Base-by-base conservation (phyloP, 2,888 invertebrate genomes). In the Andrena minutula region DNA sequence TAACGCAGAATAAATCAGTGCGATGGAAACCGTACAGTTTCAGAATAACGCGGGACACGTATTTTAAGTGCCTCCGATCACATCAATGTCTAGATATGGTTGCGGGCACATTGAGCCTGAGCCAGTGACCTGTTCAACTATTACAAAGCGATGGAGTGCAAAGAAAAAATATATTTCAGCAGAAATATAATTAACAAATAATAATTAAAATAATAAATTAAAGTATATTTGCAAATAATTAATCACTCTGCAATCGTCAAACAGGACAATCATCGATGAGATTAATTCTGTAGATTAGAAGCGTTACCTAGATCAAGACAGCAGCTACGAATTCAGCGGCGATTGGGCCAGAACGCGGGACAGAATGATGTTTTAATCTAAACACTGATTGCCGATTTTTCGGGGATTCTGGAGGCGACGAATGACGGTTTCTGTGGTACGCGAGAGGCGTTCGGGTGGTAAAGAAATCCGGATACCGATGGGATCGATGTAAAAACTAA, bases 401-500 rank as follows among this genome's bases (percentile, higher is more conserved):
- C 6, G 26, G 26, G 16, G 0, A 30, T 20, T 10, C n/a, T 3
- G 6, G 10, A 41, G 6, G 5, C 1, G n/a, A 23, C 0, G 7
- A 51, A 58, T 12, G n/a, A 28, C 3, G 12, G 26, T 20, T 20
- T 5, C 0, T 2, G 2, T 7, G 10, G n/a, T n/a, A 6, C 16
- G 8, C 16, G 30, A 53, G 10, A 16, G 10, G 12, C 2, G 1
- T 16, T 64, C 35, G n/a, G 20, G 41, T 7, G 49, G 35, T 65
- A 16, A 64, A 64, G 58, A 70, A 75, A 32, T 8, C 8, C 28
- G 10, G 61, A 73, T 70, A 66, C 30, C 70, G 26, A 66, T 80
- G 60, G 20, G 65, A 63, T 66, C 61, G 56, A 47, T 76, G 76
- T 60, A 28, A 64, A 72, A 71, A 76, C 71, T 81, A 82, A 82